A percentile compares a stretch with the other conserved stretches of the same genome.
Conservation (phyloP, 2,113 vertebrate species). For the Axis porcinus region DNA sequence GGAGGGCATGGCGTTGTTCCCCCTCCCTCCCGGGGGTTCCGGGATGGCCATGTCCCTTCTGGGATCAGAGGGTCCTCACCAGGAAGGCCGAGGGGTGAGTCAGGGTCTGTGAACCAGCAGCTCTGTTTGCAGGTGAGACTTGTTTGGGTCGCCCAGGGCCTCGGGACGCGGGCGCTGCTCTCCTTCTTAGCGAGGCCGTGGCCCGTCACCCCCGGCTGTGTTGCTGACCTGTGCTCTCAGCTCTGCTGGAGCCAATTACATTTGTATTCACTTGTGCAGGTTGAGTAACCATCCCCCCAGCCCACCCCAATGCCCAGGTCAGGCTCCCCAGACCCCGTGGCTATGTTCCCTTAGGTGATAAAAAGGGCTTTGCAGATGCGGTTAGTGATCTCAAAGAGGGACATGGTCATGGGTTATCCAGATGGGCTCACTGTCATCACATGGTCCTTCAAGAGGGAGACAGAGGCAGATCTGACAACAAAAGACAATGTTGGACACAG, state of each 20-base stretch:
- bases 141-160: not conserved
- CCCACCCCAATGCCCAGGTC: fast-evolving
- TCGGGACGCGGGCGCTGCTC: fast-evolving
- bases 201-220: not conserved
- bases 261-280: not conserved
- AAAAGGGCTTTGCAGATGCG: too few relatives aligned
- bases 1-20: too few relatives aligned
- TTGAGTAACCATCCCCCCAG: not conserved
- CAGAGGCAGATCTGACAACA: not conserved
- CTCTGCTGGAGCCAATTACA: not conserved
- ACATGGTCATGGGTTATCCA: not conserved
- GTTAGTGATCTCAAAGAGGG: not conserved
- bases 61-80: not conserved
- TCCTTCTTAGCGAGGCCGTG: not conserved
- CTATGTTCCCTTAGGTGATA: not conserved
- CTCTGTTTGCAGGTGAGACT: not conserved
- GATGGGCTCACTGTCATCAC: not conserved
- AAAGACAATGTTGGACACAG: fast-evolving
- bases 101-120: not conserved
- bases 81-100: not conserved
- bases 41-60: not conserved
- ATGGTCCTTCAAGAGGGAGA: too few relatives aligned
- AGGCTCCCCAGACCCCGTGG: not conserved
- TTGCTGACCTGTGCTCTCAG: not conserved
- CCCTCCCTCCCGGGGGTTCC: not conserved